Evolutionary conservation across 1,140 invertebrate species (phyloP).

Genomic region (Heliconius hermathena): DNA sequence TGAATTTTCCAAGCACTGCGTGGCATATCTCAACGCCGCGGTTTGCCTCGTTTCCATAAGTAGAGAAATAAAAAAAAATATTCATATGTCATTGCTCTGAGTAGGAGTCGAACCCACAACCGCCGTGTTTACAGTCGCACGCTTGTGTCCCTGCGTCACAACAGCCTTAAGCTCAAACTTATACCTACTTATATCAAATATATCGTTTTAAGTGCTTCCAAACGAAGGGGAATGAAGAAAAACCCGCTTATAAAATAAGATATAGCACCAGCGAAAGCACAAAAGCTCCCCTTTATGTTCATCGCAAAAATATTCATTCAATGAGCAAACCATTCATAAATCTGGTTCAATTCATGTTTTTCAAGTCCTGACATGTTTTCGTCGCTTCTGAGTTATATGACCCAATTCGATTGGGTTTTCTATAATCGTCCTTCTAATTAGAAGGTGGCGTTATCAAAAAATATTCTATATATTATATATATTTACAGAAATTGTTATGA

Average conservation of each 20-base stretch:
- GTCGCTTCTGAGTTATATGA: slow-evolving; percentile 10
- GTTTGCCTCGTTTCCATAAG: not conserved
- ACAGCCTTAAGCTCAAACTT: not conserved
- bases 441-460: not conserved
- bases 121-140: not conserved
- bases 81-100: not conserved
- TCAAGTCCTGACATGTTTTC: slow-evolving; percentile 4
- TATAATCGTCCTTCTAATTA: not conserved
- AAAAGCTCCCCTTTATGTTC: slow-evolving; percentile 1
- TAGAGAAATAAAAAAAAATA: not conserved
- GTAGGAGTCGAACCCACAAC: not conserved
- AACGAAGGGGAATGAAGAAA: not conserved
- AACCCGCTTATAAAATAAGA: slow-evolving; percentile 1
- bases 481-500: too few relatives aligned
- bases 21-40: too few relatives aligned
- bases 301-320: slow-evolving; percentile 5
- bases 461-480: too few relatives aligned
- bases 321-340: slow-evolving; percentile 27
- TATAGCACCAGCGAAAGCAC: not conserved
- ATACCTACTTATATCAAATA: not conserved
- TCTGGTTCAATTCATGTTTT: slow-evolving; percentile 32
- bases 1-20: too few relatives aligned
- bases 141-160: not conserved
- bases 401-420: slow-evolving; percentile 7
- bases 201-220: not conserved